phyloP scores from a whole-genome alignment of 2,113 vertebrate genomes.

The Proteles cristata region DNA sequence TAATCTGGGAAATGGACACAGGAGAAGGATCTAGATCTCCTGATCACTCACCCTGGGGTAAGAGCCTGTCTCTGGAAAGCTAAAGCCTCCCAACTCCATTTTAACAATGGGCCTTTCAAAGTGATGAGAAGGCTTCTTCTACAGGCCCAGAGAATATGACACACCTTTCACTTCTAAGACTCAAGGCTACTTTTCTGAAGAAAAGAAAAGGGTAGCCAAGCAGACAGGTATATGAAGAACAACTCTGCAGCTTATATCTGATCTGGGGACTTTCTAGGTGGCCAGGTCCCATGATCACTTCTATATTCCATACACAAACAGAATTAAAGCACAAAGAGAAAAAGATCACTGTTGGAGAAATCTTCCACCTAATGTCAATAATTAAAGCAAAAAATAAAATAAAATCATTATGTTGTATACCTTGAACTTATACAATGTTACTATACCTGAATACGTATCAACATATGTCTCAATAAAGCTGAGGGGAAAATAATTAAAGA shows the following conservation, averaged over 20 bases:
- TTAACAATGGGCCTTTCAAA: neutral
- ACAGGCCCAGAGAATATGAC: neutral
- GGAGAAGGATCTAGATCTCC: neutral
- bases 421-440: neutral
- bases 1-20: neutral
- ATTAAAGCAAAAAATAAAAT: neutral
- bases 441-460: neutral
- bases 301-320: neutral
- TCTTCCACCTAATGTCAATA: neutral
- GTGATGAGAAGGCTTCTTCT: neutral
- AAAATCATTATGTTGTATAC: neutral
- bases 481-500: neutral
- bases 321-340: neutral
- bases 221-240: neutral
- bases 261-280: neutral
- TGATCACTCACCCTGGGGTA: neutral
- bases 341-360: neutral
- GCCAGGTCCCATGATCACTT: neutral
- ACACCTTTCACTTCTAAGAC: neutral
- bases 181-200: neutral
- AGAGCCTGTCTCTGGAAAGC: neutral
- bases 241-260: neutral
- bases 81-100: neutral
- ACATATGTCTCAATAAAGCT: neutral
- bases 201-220: neutral